These are phyloP conservation scores for Lottia gigantea DNA, from an alignment of 2,888 invertebrate species.

Conservation along the genomic window DNA sequence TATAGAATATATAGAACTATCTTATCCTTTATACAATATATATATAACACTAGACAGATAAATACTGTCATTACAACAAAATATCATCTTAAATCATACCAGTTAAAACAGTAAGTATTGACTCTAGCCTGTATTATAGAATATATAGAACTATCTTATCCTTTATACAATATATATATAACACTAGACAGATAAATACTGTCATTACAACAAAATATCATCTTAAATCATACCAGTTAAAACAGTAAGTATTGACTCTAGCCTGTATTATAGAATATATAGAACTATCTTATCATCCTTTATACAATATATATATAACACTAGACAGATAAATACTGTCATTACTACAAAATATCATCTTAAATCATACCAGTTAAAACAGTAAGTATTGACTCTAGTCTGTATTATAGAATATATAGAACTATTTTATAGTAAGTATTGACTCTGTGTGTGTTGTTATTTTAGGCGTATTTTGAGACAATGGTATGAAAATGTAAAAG, in stretches of 20 bases:
- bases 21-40: slow-evolving; percentile 37
- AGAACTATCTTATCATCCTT: slow-evolving; percentile 35
- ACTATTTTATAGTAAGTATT: neutral
- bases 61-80: slow-evolving; percentile 32
- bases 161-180: slow-evolving; percentile 37
- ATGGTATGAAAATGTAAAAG: slow-evolving; percentile 44
- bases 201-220: slow-evolving; percentile 35
- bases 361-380: slow-evolving; percentile 28
- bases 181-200: slow-evolving; percentile 35
- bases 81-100: slow-evolving; percentile 30
- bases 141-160: slow-evolving; percentile 34
- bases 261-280: slow-evolving; percentile 32
- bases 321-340: slow-evolving; percentile 34
- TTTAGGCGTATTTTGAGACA: slow-evolving; percentile 38
- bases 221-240: slow-evolving; percentile 26
- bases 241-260: slow-evolving; percentile 28
- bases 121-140: too few relatives aligned
- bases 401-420: too few relatives aligned
- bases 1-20: slow-evolving; percentile 32
- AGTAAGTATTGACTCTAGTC: slow-evolving; percentile 28
- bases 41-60: slow-evolving; percentile 37
- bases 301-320: slow-evolving; percentile 35
- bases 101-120: slow-evolving; percentile 29
- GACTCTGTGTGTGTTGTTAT: too few relatives aligned
- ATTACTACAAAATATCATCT: slow-evolving; percentile 34